Evolutionary conservation across 2,797 vertebrate genomes (phyloP).

Genomic region (Gymnoscopelus braueri): DNA sequence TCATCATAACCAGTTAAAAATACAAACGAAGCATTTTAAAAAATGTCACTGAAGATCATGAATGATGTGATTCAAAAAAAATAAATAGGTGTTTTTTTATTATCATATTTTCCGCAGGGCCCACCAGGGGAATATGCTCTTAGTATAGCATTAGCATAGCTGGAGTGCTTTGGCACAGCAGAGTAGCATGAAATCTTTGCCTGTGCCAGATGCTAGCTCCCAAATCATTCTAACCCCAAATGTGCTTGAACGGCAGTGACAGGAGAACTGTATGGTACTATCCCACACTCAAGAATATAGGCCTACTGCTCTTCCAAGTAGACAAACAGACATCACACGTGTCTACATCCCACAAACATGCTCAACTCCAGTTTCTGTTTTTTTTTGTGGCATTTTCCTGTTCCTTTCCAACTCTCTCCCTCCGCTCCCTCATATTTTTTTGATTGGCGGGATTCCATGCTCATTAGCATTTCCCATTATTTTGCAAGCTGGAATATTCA

Average conservation of each 20-base stretch:
- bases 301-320: conserved; percentile 42
- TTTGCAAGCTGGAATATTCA: conserved; percentile 76
- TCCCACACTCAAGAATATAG: conserved; percentile 29
- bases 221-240: conserved; percentile 70
- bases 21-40: not conserved
- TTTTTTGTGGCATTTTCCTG: conserved; percentile 39
- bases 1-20: conserved; percentile 15
- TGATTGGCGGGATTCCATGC: conserved; percentile 82
- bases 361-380: conserved; percentile 6
- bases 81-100: conserved; percentile 51
- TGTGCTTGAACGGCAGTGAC: conserved; percentile 69
- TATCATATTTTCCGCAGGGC: conserved; percentile 57
- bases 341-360: conserved; percentile 18
- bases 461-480: conserved; percentile 86
- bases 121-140: conserved; percentile 53
- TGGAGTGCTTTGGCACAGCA: conserved; percentile 61
- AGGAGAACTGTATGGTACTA: conserved; percentile 50
- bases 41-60: conserved; percentile 23
- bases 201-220: conserved; percentile 72
- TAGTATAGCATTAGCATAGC: conserved; percentile 64
- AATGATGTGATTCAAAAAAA: conserved; percentile 34
- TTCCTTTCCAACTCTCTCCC: conserved; percentile 48
- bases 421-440: conserved; percentile 53
- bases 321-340: conserved; percentile 47
- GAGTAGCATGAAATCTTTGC: conserved; percentile 64